These are phyloP conservation scores for Holothuria glaberrima DNA, from an alignment of 35 echinoderm and acorn worm genomes.

Conservation along the genomic window DNA sequence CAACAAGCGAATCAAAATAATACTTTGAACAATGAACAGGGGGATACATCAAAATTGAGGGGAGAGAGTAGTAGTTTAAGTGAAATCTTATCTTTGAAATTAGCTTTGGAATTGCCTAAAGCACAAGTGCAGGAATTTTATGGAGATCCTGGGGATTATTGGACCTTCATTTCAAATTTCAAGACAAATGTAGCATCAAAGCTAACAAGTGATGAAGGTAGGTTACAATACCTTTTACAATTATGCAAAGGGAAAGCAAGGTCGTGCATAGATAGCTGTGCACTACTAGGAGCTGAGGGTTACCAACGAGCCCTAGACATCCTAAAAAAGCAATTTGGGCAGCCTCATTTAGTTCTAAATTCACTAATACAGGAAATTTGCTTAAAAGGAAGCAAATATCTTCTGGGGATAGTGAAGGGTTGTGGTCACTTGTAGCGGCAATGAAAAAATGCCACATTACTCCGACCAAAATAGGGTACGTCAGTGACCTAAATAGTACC, in stretches of 20 bases:
- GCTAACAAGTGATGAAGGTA: slow-evolving; percentile 14
- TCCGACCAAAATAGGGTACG: slow-evolving; percentile 24
- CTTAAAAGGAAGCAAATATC: slow-evolving; percentile 1
- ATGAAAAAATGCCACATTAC: slow-evolving; percentile 46
- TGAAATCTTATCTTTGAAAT: too few species aligned
- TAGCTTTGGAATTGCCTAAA: slow-evolving; percentile 34
- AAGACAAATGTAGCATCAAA: slow-evolving; percentile 50
- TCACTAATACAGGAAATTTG: slow-evolving; percentile 8
- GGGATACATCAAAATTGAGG: background rate
- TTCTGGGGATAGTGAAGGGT: background rate
- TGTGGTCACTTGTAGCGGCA: slow-evolving; percentile 30
- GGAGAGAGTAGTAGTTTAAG: background rate
- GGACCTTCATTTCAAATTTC: slow-evolving; percentile 51
- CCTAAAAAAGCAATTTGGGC: slow-evolving; percentile 54
- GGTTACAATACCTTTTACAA: slow-evolving; percentile 22
- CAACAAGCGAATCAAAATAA: background rate
- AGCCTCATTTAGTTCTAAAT: slow-evolving; percentile 13
- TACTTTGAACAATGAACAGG: too few species aligned
- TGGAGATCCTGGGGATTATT: slow-evolving; percentile 30
- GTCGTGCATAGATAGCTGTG: slow-evolving; percentile 40
- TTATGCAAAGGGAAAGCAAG: slow-evolving; percentile 43
- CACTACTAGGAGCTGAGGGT: slow-evolving; percentile 18
- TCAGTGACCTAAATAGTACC: slow-evolving; percentile 32
- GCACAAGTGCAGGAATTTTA: slow-evolving; percentile 4
- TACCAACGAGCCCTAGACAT: slow-evolving; percentile 33